A percentile compares a stretch with the other conserved stretches of the same genome.
Evolutionary conservation across 2,888 invertebrate genomes (phyloP).

Genomic region (Platypus cylindrus): DNA sequence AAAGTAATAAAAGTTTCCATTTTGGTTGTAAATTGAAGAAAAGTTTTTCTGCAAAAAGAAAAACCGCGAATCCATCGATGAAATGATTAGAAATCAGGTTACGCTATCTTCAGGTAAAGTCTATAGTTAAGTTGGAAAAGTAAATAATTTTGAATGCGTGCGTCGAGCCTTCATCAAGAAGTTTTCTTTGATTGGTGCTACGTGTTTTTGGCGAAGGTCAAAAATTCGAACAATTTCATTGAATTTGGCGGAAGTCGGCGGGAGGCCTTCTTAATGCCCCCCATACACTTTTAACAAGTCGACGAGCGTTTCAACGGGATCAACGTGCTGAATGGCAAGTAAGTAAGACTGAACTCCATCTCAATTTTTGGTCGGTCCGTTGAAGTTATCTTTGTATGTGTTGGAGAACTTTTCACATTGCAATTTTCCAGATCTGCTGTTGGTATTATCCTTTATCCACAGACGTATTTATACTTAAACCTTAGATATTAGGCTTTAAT

Average conservation of each 20-base stretch:
- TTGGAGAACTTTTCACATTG: constrained; percentile 23
- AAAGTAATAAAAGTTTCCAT: no score
- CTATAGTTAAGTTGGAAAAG: constrained; percentile 15
- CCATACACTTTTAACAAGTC: constrained; percentile 30
- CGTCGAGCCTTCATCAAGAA: constrained; percentile 17
- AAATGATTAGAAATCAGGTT: constrained; percentile 13
- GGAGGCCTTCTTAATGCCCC: constrained; percentile 15
- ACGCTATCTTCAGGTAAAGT: constrained; percentile 13
- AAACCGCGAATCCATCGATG: not conserved
- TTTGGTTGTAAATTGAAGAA: constrained; percentile 5
- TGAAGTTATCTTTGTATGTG: constrained; percentile 16
- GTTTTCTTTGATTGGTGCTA: constrained; percentile 20
- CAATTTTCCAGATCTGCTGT: constrained; percentile 25
- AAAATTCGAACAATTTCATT: constrained; percentile 21
- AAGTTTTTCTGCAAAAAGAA: constrained; percentile 2
- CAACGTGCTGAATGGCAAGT: constrained; percentile 30
- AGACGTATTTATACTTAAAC: constrained; percentile 13
- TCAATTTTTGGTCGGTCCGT: no score
- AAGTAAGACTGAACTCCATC: constrained; percentile 12
- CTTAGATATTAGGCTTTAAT: no score
- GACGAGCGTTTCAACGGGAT: constrained; percentile 31
- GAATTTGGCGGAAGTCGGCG: constrained; percentile 19
- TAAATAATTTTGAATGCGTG: constrained; percentile 17
- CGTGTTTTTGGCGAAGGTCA: constrained; percentile 21
- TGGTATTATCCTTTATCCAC: constrained; percentile 20